These are phyloP conservation scores for Pseudolycoriella hygida DNA, from an alignment of 2,888 invertebrate genomes.

Conservation along the genomic window DNA sequence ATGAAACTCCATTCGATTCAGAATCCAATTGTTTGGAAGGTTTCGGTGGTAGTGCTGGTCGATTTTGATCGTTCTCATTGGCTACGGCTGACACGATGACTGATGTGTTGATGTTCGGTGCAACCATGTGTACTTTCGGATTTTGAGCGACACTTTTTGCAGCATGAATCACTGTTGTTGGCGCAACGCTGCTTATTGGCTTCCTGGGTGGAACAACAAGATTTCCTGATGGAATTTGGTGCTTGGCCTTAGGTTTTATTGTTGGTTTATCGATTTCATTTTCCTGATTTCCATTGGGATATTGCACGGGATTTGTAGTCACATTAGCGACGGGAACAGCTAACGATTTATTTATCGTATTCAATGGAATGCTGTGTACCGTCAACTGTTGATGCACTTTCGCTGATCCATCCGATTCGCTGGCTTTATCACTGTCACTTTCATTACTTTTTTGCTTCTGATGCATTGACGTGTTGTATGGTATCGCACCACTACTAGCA, in stretches of 20 bases:
- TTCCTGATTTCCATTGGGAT: conserved; percentile 10
- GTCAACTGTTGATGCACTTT: conserved; percentile 28
- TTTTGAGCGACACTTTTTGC: conserved; percentile 27
- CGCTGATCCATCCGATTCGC: conserved; percentile 11
- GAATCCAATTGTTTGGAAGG: conserved; percentile 38
- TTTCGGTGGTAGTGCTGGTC: conserved; percentile 71
- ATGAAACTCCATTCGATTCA: conserved; percentile 2
- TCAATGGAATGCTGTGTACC: conserved; percentile 36
- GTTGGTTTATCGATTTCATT: conserved; percentile 16
- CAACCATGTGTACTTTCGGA: conserved; percentile 32
- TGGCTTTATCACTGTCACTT: conserved; percentile 16
- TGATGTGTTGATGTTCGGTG: conserved; percentile 25
- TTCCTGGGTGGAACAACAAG: conserved; percentile 41
- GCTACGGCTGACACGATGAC: conserved; percentile 28
- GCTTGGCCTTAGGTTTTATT: conserved; percentile 25
- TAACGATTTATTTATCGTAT: conserved; percentile 26
- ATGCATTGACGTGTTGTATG: not conserved
- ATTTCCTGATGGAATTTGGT: conserved; percentile 19
- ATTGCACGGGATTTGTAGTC: conserved; percentile 14
- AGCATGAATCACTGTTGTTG: conserved; percentile 41
- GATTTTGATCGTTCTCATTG: conserved; percentile 36
- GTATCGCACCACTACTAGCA: conserved; percentile 7
- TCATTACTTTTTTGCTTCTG: conserved; percentile 11
- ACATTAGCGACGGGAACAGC: conserved; percentile 21
- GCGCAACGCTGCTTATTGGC: conserved; percentile 74